Conservation (phyloP, 2,797 vertebrate species). For the Stomatorhinus walkeri region DNA sequence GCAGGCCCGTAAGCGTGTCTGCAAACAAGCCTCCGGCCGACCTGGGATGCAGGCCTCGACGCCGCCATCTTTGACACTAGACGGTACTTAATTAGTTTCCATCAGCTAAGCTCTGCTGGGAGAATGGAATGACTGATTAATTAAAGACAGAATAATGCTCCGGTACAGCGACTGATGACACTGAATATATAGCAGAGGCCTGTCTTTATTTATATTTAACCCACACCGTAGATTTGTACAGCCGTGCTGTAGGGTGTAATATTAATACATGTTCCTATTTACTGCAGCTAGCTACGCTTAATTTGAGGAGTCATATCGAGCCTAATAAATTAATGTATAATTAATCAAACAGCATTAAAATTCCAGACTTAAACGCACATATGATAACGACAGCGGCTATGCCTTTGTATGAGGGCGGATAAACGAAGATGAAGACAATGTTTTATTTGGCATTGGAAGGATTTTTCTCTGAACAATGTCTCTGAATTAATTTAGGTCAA, state of each 20-base stretch:
- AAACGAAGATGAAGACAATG: neutral
- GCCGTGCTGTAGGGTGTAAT: neutral
- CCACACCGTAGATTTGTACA: neutral
- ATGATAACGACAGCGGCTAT: neutral
- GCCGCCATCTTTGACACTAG: slow-evolving; percentile 53
- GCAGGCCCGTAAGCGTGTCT: slow-evolving; percentile 29
- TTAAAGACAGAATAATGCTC: slow-evolving; percentile 58
- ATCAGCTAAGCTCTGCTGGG: slow-evolving; percentile 54
- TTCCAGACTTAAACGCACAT: neutral
- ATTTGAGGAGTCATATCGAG: neutral
- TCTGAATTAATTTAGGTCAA: neutral
- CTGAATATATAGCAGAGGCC: slow-evolving; percentile 46
- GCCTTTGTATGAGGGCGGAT: neutral
- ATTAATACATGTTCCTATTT: neutral
- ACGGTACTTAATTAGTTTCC: slow-evolving; percentile 64
- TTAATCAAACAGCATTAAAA: neutral
- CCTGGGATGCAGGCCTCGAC: slow-evolving; percentile 41
- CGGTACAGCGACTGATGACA: slow-evolving; percentile 47
- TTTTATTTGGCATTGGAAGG: neutral
- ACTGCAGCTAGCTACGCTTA: neutral
- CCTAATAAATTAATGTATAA: neutral
- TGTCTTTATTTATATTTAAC: neutral
- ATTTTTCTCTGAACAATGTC: neutral
- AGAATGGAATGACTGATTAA: slow-evolving; percentile 56
- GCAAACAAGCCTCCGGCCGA: slow-evolving; percentile 35